Evolutionary conservation across 92 coral and sea anemone genomes (phyloP), one percentile per base, ranked within the genome.

Genomic region (Umimayanthus chanpuru): DNA sequence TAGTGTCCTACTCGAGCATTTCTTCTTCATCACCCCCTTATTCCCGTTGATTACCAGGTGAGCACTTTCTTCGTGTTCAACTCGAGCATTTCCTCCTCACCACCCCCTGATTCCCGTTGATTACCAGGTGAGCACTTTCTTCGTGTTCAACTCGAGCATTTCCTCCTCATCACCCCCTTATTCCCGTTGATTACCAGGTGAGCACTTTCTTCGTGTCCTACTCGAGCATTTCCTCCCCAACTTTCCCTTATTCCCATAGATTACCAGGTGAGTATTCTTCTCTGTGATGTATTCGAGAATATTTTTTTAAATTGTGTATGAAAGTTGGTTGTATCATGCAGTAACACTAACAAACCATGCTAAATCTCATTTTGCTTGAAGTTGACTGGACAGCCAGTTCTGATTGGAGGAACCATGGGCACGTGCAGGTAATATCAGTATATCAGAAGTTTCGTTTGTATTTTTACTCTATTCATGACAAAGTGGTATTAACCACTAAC

Each of bases 381-480:
- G 99, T 87, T 97, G 78, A 97, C 98, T 41, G 99, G 99, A 28
- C 98, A 97, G 77, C 99, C 99, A 21, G 99, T 97, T 8, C 93
- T 97, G 70, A 97, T 97, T 73, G 99, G 99, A n/a, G 99, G 99
- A 67, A 97, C 99, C 38, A 97, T 97, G 99, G 99, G 99, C 10
- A 97, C 99, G 16, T 95, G 97, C 94, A 96, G 99, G 99, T 97
- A 82, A 38, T 64, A 56, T 18, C 81, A 49, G 12, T 68, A 32
- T 15, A 4, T 25, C 55, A 20, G 23, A 23, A n/a, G 28, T 36
- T 40, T 70, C 21, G 9, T 29, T 29, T 16, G 75, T 2, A 18
- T n/a, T 16, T 20, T 80, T 53, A 21, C 2, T 20, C 26, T 1
- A 61, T 21, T 18, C 14, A 1, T 61, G 26, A 61, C 68, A 61